Conservation (phyloP, 2,113 vertebrate genomes). For the Collichthys lucidus region DNA sequence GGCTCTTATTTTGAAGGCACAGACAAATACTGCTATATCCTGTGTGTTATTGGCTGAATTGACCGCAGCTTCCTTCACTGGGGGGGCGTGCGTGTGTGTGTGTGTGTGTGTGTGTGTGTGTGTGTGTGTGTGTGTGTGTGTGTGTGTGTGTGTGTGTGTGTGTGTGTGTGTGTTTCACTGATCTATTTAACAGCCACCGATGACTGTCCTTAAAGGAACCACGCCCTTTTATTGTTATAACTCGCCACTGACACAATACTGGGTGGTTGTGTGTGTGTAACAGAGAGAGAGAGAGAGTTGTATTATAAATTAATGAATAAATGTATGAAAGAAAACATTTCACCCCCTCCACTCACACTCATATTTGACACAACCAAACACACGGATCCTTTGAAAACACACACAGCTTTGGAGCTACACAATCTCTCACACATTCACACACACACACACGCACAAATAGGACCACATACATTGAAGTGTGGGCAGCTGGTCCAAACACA, state of each 20-base stretch:
- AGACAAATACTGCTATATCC: background rate
- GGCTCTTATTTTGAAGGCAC: slow-evolving; percentile 70
- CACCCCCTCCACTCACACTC: background rate
- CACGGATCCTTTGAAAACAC: background rate
- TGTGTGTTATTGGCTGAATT: slow-evolving; percentile 18
- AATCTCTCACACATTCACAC: slow-evolving; percentile 1
- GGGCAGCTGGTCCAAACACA: slow-evolving; percentile 3
- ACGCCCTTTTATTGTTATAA: slow-evolving; percentile 69
- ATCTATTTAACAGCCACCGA: slow-evolving; percentile 68
- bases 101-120: background rate
- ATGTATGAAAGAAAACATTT: background rate
- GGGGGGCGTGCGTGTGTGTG: slow-evolving; percentile 29
- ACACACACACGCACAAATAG: background rate
- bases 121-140: slow-evolving; percentile 19
- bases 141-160: background rate
- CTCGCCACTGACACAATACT: slow-evolving; percentile 30
- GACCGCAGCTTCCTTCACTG: slow-evolving; percentile 44
- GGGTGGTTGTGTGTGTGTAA: background rate
- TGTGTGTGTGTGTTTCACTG: slow-evolving; percentile 34
- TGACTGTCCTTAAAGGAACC: slow-evolving; percentile 77
- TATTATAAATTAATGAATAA: background rate
- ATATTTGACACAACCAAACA: background rate
- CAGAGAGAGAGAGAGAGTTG: background rate
- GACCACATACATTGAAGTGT: background rate
- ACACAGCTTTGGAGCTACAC: background rate